Conservation (phyloP, 2,888 invertebrate genomes). For the Unio pictorum region DNA sequence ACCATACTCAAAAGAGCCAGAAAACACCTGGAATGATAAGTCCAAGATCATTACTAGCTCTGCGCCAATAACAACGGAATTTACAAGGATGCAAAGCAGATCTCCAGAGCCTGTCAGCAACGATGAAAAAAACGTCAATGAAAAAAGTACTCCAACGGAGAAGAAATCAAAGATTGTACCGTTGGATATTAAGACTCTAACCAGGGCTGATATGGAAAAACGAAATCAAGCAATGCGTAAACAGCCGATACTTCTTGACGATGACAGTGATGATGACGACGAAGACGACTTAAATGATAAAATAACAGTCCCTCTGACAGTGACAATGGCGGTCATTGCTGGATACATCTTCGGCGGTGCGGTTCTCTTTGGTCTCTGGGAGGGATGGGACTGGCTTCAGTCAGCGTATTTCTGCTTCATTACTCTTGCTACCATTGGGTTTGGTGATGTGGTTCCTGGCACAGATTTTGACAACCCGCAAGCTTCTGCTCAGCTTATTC, state of each 20-base stretch:
- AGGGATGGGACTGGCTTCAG: constrained; percentile 67
- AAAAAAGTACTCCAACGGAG: too few relatives aligned
- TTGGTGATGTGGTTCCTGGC: constrained; percentile 69
- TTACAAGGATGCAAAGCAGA: constrained; percentile 43
- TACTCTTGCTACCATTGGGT: constrained; percentile 71
- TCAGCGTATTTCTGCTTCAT: constrained; percentile 72
- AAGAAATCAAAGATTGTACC: constrained; percentile 50
- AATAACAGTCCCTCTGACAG: constrained; percentile 68
- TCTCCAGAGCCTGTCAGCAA: constrained; percentile 18
- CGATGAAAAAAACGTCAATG: background rate
- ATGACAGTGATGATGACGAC: constrained; percentile 62
- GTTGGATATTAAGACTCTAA: constrained; percentile 42
- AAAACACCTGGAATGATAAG: constrained; percentile 35
- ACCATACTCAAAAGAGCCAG: constrained; percentile 24
- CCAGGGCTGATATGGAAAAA: constrained; percentile 24
- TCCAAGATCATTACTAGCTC: constrained; percentile 16
- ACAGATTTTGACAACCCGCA: constrained; percentile 61
- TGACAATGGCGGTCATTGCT: constrained; percentile 69
- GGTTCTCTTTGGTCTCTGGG: constrained; percentile 69
- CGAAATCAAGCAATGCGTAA: constrained; percentile 33
- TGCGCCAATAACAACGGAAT: constrained; percentile 22
- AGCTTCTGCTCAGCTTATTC: constrained; percentile 64
- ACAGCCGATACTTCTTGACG: constrained; percentile 52
- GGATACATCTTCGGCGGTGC: constrained; percentile 70
- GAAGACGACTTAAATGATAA: constrained; percentile 67